Evolutionary conservation across 2,797 vertebrate species (phyloP).

Genomic region (Xenops minutus): DNA sequence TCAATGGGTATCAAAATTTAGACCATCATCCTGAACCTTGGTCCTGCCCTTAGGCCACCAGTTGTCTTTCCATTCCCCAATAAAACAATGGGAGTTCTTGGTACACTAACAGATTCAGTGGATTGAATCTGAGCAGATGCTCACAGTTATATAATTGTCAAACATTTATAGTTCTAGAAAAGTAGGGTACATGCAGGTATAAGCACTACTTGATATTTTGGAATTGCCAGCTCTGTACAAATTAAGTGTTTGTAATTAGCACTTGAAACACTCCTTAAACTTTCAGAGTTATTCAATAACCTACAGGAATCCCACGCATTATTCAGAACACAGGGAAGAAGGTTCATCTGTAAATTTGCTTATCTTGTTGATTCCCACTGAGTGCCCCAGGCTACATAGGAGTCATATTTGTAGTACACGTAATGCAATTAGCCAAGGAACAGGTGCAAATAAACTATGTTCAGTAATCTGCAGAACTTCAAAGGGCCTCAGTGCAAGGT

Average conservation of each 20-base stretch:
- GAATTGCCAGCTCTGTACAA: conserved; percentile 36
- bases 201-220: conserved; percentile 45
- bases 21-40: neutral
- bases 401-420: neutral
- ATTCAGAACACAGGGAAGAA: neutral
- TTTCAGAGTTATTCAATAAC: conserved; percentile 40
- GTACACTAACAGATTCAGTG: neutral
- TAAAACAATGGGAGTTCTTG: neutral
- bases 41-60: neutral
- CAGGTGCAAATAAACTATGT: neutral
- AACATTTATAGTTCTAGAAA: neutral
- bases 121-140: conserved; percentile 10
- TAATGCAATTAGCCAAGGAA: neutral
- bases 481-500: conserved; percentile 21
- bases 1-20: neutral
- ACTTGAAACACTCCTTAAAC: conserved; percentile 24
- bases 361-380: neutral
- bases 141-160: neutral
- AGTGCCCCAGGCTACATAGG: neutral
- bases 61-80: neutral
- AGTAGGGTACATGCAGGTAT: conserved; percentile 29
- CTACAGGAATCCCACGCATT: neutral
- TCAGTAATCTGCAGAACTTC: conserved; percentile 16
- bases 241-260: conserved; percentile 20
- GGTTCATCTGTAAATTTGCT: neutral